These are phyloP conservation scores for Mobula hypostoma DNA, from an alignment of 2,113 vertebrate genomes.

Conservation along the genomic window DNA sequence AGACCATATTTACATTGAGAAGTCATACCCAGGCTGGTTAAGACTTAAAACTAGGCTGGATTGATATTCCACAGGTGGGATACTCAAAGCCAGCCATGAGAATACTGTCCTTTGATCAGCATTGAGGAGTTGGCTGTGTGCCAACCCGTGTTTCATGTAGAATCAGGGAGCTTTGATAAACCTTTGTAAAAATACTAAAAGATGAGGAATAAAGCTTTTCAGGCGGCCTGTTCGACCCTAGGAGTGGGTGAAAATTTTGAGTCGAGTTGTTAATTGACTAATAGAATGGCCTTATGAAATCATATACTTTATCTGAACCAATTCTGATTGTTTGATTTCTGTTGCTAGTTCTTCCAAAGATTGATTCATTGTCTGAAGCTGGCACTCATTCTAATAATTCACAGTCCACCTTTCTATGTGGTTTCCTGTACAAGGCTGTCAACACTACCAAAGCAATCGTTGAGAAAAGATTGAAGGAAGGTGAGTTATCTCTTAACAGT, in stretches of 20 bases:
- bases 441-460: slow-evolving; percentile 56
- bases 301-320: background rate
- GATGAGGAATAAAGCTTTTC: background rate
- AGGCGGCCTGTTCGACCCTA: background rate
- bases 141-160: background rate
- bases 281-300: background rate
- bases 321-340: slow-evolving; percentile 38
- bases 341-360: slow-evolving; percentile 72
- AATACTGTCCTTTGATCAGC: background rate
- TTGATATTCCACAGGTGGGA: too few species aligned
- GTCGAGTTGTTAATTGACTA: background rate
- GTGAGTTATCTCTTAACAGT: slow-evolving; percentile 49
- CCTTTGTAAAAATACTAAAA: background rate
- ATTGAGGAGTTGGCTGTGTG: background rate
- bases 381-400: slow-evolving; percentile 54
- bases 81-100: background rate
- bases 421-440: slow-evolving; percentile 79
- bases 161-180: background rate
- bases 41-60: background rate
- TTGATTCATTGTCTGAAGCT: slow-evolving; percentile 62
- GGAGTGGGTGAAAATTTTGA: background rate
- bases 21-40: too few species aligned
- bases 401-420: slow-evolving; percentile 72
- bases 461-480: slow-evolving; percentile 78
- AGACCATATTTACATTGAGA: background rate